Conservation (phyloP, 2,888 invertebrate genomes). For the Andricus curvator region DNA sequence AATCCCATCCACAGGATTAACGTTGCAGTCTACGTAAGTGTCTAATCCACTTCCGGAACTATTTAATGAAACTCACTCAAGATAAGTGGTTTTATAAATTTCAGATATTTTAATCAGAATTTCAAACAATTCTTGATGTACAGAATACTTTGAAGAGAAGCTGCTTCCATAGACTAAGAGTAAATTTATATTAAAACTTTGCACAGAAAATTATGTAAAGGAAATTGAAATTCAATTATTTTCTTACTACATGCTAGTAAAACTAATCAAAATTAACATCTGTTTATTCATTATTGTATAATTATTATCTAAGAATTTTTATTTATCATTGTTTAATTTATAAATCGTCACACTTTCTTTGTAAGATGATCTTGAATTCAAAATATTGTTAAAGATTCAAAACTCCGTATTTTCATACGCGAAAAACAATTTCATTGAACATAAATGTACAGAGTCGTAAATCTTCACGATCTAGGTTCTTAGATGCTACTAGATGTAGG, state of each 20-base stretch:
- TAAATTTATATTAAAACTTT: background rate
- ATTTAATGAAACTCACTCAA: conserved; percentile 40
- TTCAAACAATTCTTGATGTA: background rate
- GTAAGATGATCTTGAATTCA: no score
- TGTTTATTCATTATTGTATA: no score
- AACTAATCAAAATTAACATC: background rate
- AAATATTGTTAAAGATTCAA: background rate
- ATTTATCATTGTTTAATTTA: no score
- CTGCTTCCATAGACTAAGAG: background rate
- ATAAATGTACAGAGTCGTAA: background rate
- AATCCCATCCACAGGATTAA: conserved; percentile 48
- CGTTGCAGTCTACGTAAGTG: conserved; percentile 27
- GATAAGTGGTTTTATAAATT: conserved; percentile 2
- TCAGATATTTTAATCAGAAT: conserved; percentile 1
- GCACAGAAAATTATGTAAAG: background rate
- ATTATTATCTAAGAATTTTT: no score
- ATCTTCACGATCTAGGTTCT: background rate
- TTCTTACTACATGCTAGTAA: background rate
- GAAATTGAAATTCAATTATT: background rate
- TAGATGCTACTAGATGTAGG: background rate
- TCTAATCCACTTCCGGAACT: conserved; percentile 40
- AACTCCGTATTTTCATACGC: background rate
- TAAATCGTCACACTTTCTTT: no score
- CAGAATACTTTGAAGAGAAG: background rate
- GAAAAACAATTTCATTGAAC: background rate